Evolutionary conservation across 1,140 invertebrate species (phyloP), one percentile per base, ranked within the genome.

Genomic region (Nylanderia fulva): DNA sequence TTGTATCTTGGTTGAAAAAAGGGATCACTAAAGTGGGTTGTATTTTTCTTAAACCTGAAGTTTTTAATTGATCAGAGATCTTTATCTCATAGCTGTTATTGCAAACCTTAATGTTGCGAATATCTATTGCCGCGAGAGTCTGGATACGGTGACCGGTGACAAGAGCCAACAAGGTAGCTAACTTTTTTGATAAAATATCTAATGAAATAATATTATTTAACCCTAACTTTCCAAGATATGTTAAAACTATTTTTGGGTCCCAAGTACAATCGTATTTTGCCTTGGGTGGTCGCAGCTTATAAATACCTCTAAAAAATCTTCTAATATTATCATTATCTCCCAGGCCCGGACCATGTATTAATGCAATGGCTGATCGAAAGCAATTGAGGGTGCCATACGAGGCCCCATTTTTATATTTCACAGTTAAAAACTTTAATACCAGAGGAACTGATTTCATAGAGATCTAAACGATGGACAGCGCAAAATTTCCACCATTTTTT

Each of bases 281-380:
- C 76, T 84, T 39, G 85, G n/a, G n/a, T n/a, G n/a, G n/a, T n/a
- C n/a, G n/a, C n/a, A n/a, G 27, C 42, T 61, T 88, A 66, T 21
- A 84, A 36, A 80, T 60, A 1, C 86, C 91, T 64, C 88, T 91
- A 18, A 88, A 86, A 84, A 90, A 88, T 1, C 89, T n/a, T 72
- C 74, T 87, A 1, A 91, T 83, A 7, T 42, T 42, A 11, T 45
- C 18, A 69, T 91, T 69, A 21, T 86, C 29, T 13, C 63, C 86
- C 11, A 90, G 54, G 54, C 85, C 27, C 21, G 48, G 1, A 15
- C 54, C 58, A 4, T 69, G 8, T 2, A 90, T 27, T 2, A 87
- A n/a, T 13, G 61, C n/a, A 18, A 86, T 74, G 1, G 85, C 85
- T 45, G 77, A 76, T 42, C 60, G 8, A 15, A 63, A 58, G 5